Evolutionary conservation across 2,113 vertebrate genomes (phyloP), one percentile per base, ranked within the genome.

Genomic region (Theristicus caerulescens): DNA sequence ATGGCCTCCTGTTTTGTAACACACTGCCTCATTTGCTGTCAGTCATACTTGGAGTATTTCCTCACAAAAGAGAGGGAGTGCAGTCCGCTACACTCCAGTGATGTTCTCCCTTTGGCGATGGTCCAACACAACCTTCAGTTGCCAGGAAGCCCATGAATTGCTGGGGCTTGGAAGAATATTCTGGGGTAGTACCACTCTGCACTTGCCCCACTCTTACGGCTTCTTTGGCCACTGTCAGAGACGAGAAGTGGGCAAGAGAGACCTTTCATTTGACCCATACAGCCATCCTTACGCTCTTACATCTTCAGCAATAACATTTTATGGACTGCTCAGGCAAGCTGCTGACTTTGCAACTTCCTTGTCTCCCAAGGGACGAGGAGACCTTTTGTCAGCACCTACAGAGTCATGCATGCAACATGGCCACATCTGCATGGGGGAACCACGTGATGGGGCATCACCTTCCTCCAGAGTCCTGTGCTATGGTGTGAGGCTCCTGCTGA

Each of bases 381-480:
- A 22, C 12, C 36, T 89, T 36, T 66, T 0, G 3, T 49, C 64
- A 94, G 34, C 26, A 46, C 11, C 24, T 13, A 21, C 8, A 34
- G 19, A 46, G 24, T 31, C 49, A 32, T 9, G 52, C 1, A 0
- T 16, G 34, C 46, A 44, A 27, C 2, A 1, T 2, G 42, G 67
- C 7, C n/a, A 57, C 20, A 72, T 31, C 38, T 71, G 26, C 38
- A 51, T 2, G 1, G 12, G 26, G 38, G 17, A 62, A 29, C 8
- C 24, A 22, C 0, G 0, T 51, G 17, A 38, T 0, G 2, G 20
- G 2, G 12, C 25, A 77, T 59, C 59, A 27, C 27, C 58, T 86
- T 80, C 62, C 40, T 62, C 70, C 42, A 20, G 52, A 51, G 70
- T n/a, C 54, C 38, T 76, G 58, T 80, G 57, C 42, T 84, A 13